Evolutionary conservation across 2,113 vertebrate species (phyloP).

Genomic region (Tiliqua scincoides): DNA sequence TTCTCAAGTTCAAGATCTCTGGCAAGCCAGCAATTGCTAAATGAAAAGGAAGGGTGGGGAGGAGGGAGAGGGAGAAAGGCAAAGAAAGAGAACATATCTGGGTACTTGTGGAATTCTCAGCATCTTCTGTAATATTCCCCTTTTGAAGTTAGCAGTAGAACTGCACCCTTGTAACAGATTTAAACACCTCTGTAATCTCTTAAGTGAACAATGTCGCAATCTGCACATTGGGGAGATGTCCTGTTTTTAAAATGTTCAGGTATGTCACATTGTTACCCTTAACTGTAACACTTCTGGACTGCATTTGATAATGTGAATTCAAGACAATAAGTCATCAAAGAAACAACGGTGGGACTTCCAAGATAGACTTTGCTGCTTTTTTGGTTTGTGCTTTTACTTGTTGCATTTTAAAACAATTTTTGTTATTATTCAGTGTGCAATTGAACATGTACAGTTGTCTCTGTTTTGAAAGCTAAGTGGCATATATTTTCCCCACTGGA

Average conservation of each 20-base stretch:
- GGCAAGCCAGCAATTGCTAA: conserved; percentile 76
- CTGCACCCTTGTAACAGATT: conserved; percentile 61
- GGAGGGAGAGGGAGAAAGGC: conserved; percentile 30
- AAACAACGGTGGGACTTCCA: conserved; percentile 46
- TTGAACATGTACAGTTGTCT: conserved; percentile 25
- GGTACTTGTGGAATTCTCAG: conserved; percentile 61
- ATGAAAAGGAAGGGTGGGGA: conserved; percentile 36
- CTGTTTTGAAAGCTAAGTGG: conserved; percentile 52
- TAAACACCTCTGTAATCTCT: conserved; percentile 62
- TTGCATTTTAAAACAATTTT: conserved; percentile 37
- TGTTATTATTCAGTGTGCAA: conserved; percentile 17
- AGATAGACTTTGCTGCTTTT: conserved; percentile 24
- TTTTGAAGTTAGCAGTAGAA: conserved; percentile 63
- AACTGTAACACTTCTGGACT: conserved; percentile 68
- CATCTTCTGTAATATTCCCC: conserved; percentile 51
- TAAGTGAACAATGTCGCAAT: conserved; percentile 43
- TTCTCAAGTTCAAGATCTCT: conserved; percentile 87
- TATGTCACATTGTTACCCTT: conserved; percentile 66
- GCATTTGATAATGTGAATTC: conserved; percentile 61
- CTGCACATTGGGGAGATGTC: conserved; percentile 60
- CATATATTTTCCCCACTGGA: conserved; percentile 16
- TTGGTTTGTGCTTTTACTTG: conserved; percentile 26
- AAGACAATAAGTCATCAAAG: conserved; percentile 68
- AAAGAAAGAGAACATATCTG: conserved; percentile 52
- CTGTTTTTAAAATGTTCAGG: conserved; percentile 62